phyloP scores from a whole-genome alignment of 2,888 invertebrate species.

The Alitta virens region DNA sequence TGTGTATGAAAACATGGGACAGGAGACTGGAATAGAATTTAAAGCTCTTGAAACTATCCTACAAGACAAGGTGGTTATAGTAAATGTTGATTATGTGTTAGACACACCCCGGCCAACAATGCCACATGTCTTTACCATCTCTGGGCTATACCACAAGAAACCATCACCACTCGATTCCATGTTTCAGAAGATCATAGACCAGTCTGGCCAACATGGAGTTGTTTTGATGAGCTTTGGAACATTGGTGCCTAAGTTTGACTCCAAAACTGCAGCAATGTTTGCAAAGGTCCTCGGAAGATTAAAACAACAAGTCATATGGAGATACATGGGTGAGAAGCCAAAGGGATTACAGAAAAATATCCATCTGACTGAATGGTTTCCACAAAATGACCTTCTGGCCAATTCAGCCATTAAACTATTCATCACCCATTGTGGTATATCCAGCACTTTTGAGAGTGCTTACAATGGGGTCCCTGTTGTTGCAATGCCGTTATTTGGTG shows the following conservation, averaged over 20 bases:
- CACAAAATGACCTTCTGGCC: slow-evolving; percentile 13
- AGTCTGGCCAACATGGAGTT: slow-evolving; percentile 14
- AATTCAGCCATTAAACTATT: slow-evolving; percentile 4
- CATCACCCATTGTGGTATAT: slow-evolving; percentile 15
- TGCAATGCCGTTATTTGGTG: slow-evolving; percentile 7
- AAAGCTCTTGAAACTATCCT: neutral
- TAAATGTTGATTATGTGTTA: neutral
- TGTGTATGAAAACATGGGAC: no score
- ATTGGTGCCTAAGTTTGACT: slow-evolving; percentile 3
- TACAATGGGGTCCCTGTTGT: slow-evolving; percentile 5
- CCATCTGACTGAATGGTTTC: slow-evolving; percentile 4
- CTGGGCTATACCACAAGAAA: neutral
- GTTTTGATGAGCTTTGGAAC: slow-evolving; percentile 14
- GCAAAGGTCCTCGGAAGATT: slow-evolving; percentile 4
- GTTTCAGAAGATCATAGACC: neutral
- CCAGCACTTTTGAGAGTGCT: slow-evolving; percentile 7
- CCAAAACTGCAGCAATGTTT: neutral
- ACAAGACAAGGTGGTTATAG: neutral
- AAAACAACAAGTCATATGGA: slow-evolving; percentile 11
- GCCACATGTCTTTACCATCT: neutral
- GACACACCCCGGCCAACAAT: neutral
- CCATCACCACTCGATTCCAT: neutral
- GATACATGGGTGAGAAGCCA: neutral
- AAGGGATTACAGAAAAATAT: slow-evolving; percentile 4
- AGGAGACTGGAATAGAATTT: neutral